A percentile compares a stretch with the other conserved stretches of the same genome.
phyloP scores from a whole-genome alignment of 2,797 vertebrate species.

The Gouania willdenowi region DNA sequence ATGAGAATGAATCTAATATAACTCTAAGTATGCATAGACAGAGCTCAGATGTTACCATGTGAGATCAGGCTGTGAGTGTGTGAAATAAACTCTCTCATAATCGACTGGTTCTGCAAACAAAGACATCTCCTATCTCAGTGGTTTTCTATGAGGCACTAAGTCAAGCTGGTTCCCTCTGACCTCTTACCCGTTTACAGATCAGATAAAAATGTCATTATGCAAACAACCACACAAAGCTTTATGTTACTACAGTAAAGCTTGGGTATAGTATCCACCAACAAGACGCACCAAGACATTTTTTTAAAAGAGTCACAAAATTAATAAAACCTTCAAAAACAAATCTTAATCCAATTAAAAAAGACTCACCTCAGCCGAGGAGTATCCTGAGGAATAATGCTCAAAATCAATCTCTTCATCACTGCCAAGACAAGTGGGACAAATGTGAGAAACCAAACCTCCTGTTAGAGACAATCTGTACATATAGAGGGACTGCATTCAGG shows the following conservation, averaged over 20 bases:
- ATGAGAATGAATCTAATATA: too few relatives aligned
- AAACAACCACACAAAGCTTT: too few relatives aligned
- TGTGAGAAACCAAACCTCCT: too few relatives aligned
- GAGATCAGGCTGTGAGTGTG: too few relatives aligned
- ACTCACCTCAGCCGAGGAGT: conserved; percentile 96
- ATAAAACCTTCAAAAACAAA: background rate
- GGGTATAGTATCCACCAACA: background rate
- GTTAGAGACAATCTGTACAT: too few relatives aligned
- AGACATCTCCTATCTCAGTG: background rate
- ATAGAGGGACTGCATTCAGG: too few relatives aligned
- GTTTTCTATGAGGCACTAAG: background rate
- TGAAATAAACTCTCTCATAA: too few relatives aligned
- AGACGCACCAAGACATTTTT: background rate
- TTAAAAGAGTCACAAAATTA: background rate
- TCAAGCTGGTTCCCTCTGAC: background rate
- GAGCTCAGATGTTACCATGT: too few relatives aligned
- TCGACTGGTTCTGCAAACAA: background rate
- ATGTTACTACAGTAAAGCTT: background rate
- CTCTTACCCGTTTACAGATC: background rate
- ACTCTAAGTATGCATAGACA: too few relatives aligned
- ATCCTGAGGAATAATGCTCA: conserved; percentile 91
- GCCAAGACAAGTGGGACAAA: conserved; percentile 24
- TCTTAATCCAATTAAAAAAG: too few relatives aligned
- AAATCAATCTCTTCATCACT: conserved; percentile 92
- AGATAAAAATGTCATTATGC: background rate